These are phyloP conservation scores for Alauda arvensis DNA, from an alignment of 2,797 vertebrate genomes.

Conservation along the genomic window DNA sequence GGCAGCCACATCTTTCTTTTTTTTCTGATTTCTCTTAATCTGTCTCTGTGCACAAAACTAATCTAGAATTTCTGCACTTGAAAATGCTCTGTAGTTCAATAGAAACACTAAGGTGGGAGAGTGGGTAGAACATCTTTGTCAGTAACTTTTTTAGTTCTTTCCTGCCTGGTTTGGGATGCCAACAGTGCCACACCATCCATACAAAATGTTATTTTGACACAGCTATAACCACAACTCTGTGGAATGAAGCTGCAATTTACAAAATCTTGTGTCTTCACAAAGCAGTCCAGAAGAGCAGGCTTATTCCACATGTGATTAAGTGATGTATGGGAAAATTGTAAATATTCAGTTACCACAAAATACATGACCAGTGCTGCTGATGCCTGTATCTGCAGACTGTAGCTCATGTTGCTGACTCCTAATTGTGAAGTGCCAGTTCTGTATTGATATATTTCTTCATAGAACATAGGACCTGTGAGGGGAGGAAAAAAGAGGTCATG, in stretches of 20 bases:
- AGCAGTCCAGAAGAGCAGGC: not conserved
- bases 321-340: not conserved
- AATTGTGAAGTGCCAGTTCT: not conserved
- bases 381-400: not conserved
- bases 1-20: not conserved
- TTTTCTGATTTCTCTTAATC: not conserved
- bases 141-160: not conserved
- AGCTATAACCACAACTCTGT: not conserved
- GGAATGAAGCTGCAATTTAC: not conserved
- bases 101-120: not conserved
- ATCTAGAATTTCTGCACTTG: not conserved
- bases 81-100: not conserved
- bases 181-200: not conserved
- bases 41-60: not conserved
- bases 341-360: not conserved
- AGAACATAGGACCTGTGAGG: not conserved
- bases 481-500: fast-evolving
- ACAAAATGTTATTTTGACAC: not conserved
- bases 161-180: not conserved
- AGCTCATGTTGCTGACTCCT: not conserved
- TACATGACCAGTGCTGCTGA: no score
- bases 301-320: not conserved
- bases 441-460: not conserved
- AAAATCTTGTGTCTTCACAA: not conserved
- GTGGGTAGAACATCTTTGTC: not conserved